Percentiles rank a stretch among this genome's conserved stretches.
Conservation (phyloP, 2,113 vertebrate species). For the Cryptotis parvus region DNA sequence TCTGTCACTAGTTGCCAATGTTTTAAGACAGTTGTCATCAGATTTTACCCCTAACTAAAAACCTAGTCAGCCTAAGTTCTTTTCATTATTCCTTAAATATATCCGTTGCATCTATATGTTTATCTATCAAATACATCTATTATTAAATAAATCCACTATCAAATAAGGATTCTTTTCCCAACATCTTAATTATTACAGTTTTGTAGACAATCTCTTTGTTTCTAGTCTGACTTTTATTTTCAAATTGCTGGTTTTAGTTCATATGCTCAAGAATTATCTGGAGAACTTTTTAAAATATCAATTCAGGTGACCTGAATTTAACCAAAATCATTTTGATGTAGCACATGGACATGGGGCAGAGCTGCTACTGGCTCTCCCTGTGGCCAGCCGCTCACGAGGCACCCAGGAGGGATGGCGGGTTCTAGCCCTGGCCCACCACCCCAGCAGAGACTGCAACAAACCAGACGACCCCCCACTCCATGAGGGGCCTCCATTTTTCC, state of each 20-base stretch:
- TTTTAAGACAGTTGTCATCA: neutral
- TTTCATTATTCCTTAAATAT: neutral
- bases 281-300: neutral
- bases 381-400: no score
- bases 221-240: neutral
- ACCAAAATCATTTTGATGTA: neutral
- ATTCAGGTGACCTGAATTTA: neutral
- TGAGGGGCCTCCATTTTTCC: no score
- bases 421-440: no score
- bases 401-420: no score
- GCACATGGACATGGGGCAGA: no score
- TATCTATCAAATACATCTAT: no score
- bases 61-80: neutral
- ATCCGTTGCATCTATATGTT: no score
- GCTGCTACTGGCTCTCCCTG: no score
- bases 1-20: neutral
- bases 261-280: slow-evolving; percentile 19
- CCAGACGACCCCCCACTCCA: no score
- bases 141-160: no score
- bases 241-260: neutral
- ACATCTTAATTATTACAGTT: neutral
- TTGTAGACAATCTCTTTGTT: neutral
- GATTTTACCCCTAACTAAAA: neutral
- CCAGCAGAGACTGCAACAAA: no score
- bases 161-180: neutral